Conservation (phyloP, 2,888 invertebrate genomes). For the Oligia strigilis region DNA sequence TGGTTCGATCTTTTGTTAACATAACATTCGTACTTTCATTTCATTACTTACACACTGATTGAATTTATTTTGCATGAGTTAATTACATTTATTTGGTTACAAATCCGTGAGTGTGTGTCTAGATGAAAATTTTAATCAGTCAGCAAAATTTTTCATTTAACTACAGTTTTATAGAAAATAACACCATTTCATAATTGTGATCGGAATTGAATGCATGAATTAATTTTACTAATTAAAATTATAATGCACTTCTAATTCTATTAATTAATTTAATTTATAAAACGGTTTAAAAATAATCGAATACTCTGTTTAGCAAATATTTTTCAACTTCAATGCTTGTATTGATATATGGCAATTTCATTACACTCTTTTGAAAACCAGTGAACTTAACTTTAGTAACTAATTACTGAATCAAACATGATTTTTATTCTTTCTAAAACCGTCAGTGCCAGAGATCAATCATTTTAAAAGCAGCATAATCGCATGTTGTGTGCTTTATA, state of each 20-base stretch:
- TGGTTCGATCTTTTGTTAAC: conserved; percentile 5
- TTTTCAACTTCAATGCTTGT: neutral
- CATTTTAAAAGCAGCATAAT: neutral
- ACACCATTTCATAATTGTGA: neutral
- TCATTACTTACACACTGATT: neutral
- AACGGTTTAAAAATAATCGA: neutral
- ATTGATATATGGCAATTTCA: neutral
- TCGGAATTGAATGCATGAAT: neutral
- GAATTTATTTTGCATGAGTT: conserved; percentile 4
- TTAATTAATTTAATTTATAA: neutral
- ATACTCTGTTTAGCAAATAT: neutral
- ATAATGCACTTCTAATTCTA: neutral
- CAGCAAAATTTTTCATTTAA: neutral
- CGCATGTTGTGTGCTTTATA: conserved; percentile 4
- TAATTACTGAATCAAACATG: neutral
- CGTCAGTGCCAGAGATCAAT: neutral
- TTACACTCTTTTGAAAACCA: neutral
- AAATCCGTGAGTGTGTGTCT: neutral
- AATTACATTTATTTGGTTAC: neutral
- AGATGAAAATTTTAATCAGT: conserved; percentile 9
- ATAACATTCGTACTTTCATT: conserved; percentile 13
- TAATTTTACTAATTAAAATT: neutral
- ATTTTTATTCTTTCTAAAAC: neutral
- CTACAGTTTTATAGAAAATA: neutral
- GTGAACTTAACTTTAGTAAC: neutral